A percentile compares a stretch with the other conserved stretches of the same genome.
These are phyloP conservation scores for Mustela erminea DNA, from an alignment of 2,797 vertebrate genomes.

Conservation along the genomic window DNA sequence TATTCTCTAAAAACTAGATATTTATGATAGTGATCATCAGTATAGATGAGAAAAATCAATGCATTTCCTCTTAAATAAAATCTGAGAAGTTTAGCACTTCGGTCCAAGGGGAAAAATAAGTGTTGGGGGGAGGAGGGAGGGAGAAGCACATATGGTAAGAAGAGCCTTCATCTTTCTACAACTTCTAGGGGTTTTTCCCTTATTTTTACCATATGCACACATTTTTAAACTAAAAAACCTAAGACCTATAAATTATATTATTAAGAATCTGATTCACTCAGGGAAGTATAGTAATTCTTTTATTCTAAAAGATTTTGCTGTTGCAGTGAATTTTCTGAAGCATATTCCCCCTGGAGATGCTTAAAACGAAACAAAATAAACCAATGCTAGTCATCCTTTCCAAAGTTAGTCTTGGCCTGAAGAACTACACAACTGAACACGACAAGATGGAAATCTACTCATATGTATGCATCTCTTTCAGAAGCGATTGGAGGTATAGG, in stretches of 20 bases:
- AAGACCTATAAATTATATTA: conserved; percentile 35
- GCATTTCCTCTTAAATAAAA: conserved; percentile 17
- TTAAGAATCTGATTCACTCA: background rate
- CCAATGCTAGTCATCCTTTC: conserved; percentile 5
- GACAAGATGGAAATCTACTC: background rate
- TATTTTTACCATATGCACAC: background rate
- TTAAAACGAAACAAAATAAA: conserved; percentile 49
- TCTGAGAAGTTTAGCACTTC: background rate
- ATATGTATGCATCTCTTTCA: background rate
- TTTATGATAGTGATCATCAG: background rate
- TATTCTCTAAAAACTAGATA: background rate
- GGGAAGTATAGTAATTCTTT: background rate
- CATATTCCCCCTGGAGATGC: background rate
- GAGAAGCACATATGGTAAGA: background rate
- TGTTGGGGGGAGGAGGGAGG: accelerated
- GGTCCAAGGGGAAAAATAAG: background rate
- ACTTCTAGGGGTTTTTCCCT: background rate
- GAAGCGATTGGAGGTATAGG: background rate
- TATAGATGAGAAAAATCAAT: background rate
- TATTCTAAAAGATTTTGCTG: background rate
- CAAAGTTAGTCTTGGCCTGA: background rate
- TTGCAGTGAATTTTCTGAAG: conserved; percentile 8
- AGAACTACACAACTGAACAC: background rate
- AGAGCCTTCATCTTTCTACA: background rate
- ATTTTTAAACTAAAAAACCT: conserved; percentile 31